Percentiles rank a stretch among this genome's conserved stretches.
phyloP scores from a whole-genome alignment of 2,797 vertebrate species.

The Vipera latastei region DNA sequence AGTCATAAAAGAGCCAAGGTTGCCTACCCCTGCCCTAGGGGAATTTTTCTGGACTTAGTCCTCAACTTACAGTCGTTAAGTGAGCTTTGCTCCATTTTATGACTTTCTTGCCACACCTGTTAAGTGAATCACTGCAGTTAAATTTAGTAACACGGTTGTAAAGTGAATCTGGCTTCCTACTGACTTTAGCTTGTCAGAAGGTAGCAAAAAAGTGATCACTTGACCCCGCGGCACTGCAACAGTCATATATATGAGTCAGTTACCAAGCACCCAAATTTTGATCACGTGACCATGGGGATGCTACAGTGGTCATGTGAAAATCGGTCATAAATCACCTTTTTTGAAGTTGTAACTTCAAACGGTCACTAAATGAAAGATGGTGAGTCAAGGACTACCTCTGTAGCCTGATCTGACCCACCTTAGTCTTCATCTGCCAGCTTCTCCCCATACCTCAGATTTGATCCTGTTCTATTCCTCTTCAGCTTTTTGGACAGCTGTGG shows the following conservation, averaged over 20 bases:
- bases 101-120: too few relatives aligned
- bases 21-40: not conserved
- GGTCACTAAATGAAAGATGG: not conserved
- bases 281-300: not conserved
- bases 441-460: not conserved
- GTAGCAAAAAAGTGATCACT: too few relatives aligned
- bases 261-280: not conserved
- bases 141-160: too few relatives aligned
- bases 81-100: too few relatives aligned
- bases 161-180: too few relatives aligned
- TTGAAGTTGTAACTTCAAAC: not conserved
- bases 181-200: too few relatives aligned
- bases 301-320: not conserved
- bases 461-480: not conserved
- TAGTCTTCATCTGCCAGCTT: not conserved
- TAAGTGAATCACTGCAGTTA: too few relatives aligned
- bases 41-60: not conserved
- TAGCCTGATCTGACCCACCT: not conserved
- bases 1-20: too few relatives aligned
- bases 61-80: too few relatives aligned
- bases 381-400: not conserved
- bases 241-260: not conserved
- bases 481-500: not conserved
- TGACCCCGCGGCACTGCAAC: not conserved
- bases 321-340: not conserved